Percentiles rank a stretch among this genome's conserved stretches.
Evolutionary conservation across 1,140 invertebrate genomes (phyloP).

Genomic region (Psilanteris sp.): DNA sequence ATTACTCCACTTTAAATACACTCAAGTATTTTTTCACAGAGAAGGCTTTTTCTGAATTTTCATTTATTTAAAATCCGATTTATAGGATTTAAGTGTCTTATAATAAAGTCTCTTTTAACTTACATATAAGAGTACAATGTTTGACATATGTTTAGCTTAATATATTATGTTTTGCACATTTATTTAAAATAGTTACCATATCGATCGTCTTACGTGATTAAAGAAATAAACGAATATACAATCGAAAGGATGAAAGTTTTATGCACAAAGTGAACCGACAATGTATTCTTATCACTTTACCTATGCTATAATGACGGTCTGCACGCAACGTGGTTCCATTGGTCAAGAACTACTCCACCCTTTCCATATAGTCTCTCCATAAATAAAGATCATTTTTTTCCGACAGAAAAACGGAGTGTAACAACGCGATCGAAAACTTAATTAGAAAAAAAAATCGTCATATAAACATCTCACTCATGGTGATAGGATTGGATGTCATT

Average conservation of each 20-base stretch:
- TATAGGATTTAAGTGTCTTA: too few relatives aligned
- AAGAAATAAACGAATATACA: slow-evolving; percentile 52
- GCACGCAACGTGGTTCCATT: slow-evolving; percentile 75
- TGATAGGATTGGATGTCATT: too few relatives aligned
- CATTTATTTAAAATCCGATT: too few relatives aligned
- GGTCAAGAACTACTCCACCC: slow-evolving; percentile 75
- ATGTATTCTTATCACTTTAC: slow-evolving; percentile 78
- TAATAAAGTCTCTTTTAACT: too few relatives aligned
- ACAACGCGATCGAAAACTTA: slow-evolving; percentile 58
- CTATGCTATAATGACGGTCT: slow-evolving; percentile 72
- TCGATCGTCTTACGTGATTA: slow-evolving; percentile 42
- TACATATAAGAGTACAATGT: slow-evolving; percentile 1
- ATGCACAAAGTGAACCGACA: slow-evolving; percentile 52
- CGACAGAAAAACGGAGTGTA: slow-evolving; percentile 33
- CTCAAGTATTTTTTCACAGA: too few relatives aligned
- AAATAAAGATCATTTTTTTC: slow-evolving; percentile 71
- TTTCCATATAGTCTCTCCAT: slow-evolving; percentile 76
- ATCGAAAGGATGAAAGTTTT: slow-evolving; percentile 56
- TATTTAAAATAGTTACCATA: slow-evolving; percentile 11
- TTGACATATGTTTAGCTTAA: too few relatives aligned
- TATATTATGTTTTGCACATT: too few relatives aligned
- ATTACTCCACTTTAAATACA: too few relatives aligned
- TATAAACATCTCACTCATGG: slow-evolving; percentile 65
- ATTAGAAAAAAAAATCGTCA: slow-evolving; percentile 62
- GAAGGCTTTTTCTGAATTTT: too few relatives aligned